phyloP scores from a whole-genome alignment of 1,140 invertebrate genomes.

The Maniola jurtina region DNA sequence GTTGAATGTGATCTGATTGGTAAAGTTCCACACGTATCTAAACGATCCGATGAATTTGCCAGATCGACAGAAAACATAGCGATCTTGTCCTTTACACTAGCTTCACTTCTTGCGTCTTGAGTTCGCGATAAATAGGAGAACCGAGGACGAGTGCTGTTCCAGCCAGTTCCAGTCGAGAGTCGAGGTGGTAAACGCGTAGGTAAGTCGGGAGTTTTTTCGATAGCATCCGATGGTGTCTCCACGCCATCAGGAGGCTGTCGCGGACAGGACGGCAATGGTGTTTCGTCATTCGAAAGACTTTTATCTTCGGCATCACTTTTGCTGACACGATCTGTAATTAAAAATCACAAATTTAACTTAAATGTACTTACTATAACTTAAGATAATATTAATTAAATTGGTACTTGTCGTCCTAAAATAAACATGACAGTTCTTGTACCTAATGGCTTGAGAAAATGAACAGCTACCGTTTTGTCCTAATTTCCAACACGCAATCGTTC shows the following conservation, averaged over 20 bases:
- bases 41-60: constrained; percentile 70
- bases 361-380: too few species aligned
- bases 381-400: neutral
- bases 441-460: neutral
- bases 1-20: constrained; percentile 66
- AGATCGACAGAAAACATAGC: constrained; percentile 88
- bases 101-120: constrained; percentile 87
- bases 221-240: constrained; percentile 89
- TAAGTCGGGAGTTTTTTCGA: constrained; percentile 79
- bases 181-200: constrained; percentile 57
- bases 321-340: constrained; percentile 59
- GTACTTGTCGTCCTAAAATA: neutral
- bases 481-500: constrained; percentile 3
- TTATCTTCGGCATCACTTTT: constrained; percentile 72
- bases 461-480: constrained; percentile 1
- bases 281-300: constrained; percentile 73
- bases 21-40: constrained; percentile 74
- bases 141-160: constrained; percentile 57
- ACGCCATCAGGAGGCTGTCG: constrained; percentile 92
- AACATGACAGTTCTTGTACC: neutral
- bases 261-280: constrained; percentile 78
- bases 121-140: constrained; percentile 75
- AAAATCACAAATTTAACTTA: constrained; percentile 19
- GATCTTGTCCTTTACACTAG: constrained; percentile 91
- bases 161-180: constrained; percentile 46